Evolutionary conservation across 2,888 invertebrate genomes (phyloP), one percentile per base, ranked within the genome.

Genomic region (Actias luna): DNA sequence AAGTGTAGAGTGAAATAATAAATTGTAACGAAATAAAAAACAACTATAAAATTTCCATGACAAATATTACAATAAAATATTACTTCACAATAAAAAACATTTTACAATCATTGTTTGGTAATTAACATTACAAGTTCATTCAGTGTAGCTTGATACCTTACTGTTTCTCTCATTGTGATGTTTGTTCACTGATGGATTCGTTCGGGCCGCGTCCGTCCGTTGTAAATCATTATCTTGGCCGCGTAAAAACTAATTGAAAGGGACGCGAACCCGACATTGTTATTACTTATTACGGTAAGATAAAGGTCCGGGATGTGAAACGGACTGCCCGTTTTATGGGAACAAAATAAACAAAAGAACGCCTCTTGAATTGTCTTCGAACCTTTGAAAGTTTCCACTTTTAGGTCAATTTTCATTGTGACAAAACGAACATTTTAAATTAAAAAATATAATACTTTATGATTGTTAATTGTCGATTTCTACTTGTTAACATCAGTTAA

Each of bases 161-260:
- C 60, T 22, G 60, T 60, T 22, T 33, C 29, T 60, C 1, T 22
- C 25, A n/a, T 18, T 31, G 8, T 14, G 33, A 42, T 22, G 39
- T 39, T 16, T 8, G 18, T 14, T 25, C 46, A 29, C 42, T 59
- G 59, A 65, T 59, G 46, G 60, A 65, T 61, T 61, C 62, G 63
- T 57, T 59, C 63, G 66, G 70, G 70, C 72, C 67, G 70, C 72
- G 67, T 67, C 68, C 72, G 75, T 66, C 78, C 81, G 77, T 79
- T 79, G 82, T 83, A 84, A 88, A 88, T 87, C 85, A 85, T 85
- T 88, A 88, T 86, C 85, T 81, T 67, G 67, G 73, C 73, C 77
- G 80, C 81, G 87, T 87, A 87, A 88, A 88, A 88, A 88, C 88
- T 86, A 86, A 88, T 87, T 88, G 85, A 84, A 88, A 86, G 83